These are phyloP conservation scores for Sakesphorus luctuosus DNA, from an alignment of 2,113 vertebrate species.

Conservation along the genomic window DNA sequence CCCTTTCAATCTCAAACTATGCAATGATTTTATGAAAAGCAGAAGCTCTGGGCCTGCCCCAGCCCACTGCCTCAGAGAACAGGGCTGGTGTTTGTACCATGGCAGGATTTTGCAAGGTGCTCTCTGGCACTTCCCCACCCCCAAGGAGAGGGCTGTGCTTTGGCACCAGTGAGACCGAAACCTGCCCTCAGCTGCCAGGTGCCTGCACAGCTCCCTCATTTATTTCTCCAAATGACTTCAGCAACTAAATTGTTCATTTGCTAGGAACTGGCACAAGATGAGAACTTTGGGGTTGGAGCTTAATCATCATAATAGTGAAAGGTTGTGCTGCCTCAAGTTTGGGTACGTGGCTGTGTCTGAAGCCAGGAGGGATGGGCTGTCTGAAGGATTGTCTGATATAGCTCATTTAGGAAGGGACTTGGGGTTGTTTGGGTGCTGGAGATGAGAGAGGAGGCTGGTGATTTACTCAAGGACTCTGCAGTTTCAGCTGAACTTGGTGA, in stretches of 20 bases:
- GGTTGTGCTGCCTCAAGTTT: neutral
- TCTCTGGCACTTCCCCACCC: neutral
- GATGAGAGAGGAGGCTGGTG: neutral
- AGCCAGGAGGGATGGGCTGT: neutral
- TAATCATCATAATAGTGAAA: neutral
- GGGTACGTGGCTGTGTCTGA: rapidly evolving
- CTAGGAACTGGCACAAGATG: neutral
- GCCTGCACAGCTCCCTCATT: neutral
- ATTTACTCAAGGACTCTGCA: neutral
- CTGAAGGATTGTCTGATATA: neutral
- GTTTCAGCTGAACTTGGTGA: neutral
- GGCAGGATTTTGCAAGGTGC: neutral
- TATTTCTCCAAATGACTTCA: neutral
- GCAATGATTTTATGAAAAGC: neutral
- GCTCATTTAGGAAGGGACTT: neutral
- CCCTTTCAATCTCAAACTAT: too few species aligned
- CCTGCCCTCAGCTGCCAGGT: neutral
- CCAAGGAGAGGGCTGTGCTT: neutral
- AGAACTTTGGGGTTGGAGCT: neutral
- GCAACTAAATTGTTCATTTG: neutral
- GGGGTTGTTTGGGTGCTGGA: neutral
- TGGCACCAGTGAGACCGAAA: neutral
- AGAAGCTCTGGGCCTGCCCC: neutral
- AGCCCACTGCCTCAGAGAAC: rapidly evolving
- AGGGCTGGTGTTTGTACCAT: neutral